phyloP scores from a whole-genome alignment of 2,113 vertebrate genomes.

The Dunckerocampus dactyliophorus region DNA sequence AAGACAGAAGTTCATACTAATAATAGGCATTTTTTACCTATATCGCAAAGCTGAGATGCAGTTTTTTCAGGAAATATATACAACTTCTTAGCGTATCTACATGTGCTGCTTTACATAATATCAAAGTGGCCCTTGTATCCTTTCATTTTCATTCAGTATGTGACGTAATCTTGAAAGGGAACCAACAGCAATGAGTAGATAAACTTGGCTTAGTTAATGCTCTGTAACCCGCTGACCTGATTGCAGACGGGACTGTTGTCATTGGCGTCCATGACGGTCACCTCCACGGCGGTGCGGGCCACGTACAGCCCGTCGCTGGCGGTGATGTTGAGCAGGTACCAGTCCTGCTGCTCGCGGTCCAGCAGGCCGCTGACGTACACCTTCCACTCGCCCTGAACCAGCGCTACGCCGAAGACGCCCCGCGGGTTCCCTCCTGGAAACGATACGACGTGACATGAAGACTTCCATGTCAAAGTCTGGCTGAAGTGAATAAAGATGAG shows the following conservation, averaged over 20 bases:
- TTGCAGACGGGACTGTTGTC: constrained; percentile 93
- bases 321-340: constrained; percentile 91
- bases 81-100: no score
- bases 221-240: constrained; percentile 75
- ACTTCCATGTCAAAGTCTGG: background rate
- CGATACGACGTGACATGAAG: background rate
- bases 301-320: constrained; percentile 92
- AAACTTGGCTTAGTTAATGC: no score
- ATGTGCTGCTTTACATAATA: no score
- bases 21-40: no score
- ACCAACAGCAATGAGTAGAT: no score
- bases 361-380: constrained; percentile 89
- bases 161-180: no score
- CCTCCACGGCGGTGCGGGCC: constrained; percentile 84
- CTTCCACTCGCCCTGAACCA: constrained; percentile 92
- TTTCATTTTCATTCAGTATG: no score
- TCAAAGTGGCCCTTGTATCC: no score
- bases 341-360: constrained; percentile 90
- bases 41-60: no score
- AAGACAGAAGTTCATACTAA: no score
- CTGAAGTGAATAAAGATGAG: no score
- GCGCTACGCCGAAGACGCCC: constrained; percentile 85
- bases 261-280: constrained; percentile 87
- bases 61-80: no score
- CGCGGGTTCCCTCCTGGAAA: constrained; percentile 83